Evolutionary conservation across 1,140 invertebrate genomes (phyloP), one percentile per base, ranked within the genome.

Genomic region (Calliopsis andreniformis): DNA sequence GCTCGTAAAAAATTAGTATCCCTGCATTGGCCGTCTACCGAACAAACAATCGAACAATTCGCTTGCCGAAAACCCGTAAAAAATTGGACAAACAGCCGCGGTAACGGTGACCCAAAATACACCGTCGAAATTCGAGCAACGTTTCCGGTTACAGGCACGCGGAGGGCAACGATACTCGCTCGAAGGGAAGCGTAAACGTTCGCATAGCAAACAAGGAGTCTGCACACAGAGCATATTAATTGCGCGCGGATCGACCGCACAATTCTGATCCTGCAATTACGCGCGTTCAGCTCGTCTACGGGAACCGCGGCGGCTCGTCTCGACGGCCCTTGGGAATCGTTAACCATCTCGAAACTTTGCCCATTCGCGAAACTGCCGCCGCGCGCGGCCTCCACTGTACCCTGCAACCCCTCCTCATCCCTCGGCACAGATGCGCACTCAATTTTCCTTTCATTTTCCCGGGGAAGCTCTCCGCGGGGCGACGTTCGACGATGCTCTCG

Each of bases 241-340:
- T 82, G 81, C 75, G 43, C 30, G 53, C 25, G 59, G 59, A 82
- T 82, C 69, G 76, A 83, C 80, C 81, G 45, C 76, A 59, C 64
- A 69, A 82, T 83, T 75, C 64, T 66, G 80, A 83, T 82, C 47
- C 75, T 43, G 59, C 81, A 82, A 83, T 82, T 83, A 82, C 75
- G 80, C 66, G 70, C 77, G 77, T 82, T 82, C 63, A 73, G 59
- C 69, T 78, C 79, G 76, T 78, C 79, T 70, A 39, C 45, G 63
- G 51, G 51, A 67, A 66, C 68, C 75, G 58, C 68, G 61, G 58
- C 51, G 35, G 49, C 56, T 82, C 81, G 64, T 80, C 68, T 73
- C 75, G 63, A 32, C 58, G 63, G 45, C 73, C 55, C 75, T 59
- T 53, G 75, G 64, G 51, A 78, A 73, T 73, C 79, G 69, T 83